Conservation (phyloP, 2,797 vertebrate genomes). For the Calcarius lapponicus region DNA sequence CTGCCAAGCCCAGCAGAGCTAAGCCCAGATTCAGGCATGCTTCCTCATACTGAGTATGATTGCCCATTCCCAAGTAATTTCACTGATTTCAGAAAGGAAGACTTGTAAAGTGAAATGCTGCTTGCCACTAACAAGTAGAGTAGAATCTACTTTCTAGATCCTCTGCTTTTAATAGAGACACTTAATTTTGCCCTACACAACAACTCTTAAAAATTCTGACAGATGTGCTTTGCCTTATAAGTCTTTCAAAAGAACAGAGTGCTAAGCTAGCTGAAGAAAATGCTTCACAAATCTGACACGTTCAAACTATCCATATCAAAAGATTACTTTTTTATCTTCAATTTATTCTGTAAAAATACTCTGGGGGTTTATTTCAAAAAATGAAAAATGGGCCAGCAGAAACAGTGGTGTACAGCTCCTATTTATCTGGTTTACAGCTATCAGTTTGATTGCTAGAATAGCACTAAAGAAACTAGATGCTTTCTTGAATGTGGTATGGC, state of each 20-base stretch:
- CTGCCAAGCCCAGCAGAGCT: neutral
- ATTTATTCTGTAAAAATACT: constrained; percentile 76
- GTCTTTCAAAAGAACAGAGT: constrained; percentile 60
- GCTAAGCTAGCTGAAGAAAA: constrained; percentile 40
- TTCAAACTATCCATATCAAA: constrained; percentile 74
- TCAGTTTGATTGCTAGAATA: constrained; percentile 67
- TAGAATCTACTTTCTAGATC: constrained; percentile 13
- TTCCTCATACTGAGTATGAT: neutral
- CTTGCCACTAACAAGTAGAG: neutral
- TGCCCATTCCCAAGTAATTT: neutral
- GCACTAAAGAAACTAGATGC: constrained; percentile 55
- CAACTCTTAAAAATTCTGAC: constrained; percentile 17
- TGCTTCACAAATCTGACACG: constrained; percentile 70
- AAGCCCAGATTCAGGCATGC: neutral
- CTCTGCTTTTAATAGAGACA: constrained; percentile 39
- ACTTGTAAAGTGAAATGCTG: neutral
- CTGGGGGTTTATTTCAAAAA: constrained; percentile 74
- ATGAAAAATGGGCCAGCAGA: constrained; percentile 77
- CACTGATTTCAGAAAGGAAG: neutral
- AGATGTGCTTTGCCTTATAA: constrained; percentile 40
- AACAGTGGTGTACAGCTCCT: constrained; percentile 58
- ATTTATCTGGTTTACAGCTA: constrained; percentile 78
- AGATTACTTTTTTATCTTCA: constrained; percentile 74
- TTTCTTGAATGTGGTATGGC: constrained; percentile 35
- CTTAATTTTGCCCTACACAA: constrained; percentile 56